phyloP scores from a whole-genome alignment of 2,113 vertebrate species.

The Heteronetta atricapilla region DNA sequence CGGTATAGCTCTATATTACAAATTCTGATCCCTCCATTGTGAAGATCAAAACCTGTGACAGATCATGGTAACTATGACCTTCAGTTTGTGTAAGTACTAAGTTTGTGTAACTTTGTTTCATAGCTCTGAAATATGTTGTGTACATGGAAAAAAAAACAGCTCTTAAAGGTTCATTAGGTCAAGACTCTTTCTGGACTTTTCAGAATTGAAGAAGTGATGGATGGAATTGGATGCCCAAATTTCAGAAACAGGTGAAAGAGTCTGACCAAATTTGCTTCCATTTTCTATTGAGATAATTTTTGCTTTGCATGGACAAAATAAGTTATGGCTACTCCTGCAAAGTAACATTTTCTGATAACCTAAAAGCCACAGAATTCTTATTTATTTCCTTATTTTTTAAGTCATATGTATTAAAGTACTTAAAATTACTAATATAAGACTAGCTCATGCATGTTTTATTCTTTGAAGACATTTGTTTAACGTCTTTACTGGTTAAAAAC shows the following conservation, averaged over 20 bases:
- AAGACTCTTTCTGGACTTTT: background rate
- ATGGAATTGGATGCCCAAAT: background rate
- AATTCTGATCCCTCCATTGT: background rate
- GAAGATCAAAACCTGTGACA: background rate
- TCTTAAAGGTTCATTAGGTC: background rate
- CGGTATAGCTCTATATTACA: background rate
- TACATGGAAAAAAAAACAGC: background rate
- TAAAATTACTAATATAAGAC: background rate
- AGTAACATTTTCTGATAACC: rapidly evolving
- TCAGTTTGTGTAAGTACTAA: background rate
- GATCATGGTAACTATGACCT: background rate
- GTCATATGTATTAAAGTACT: background rate
- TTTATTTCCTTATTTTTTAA: background rate
- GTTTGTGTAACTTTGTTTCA: background rate
- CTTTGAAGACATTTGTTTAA: background rate
- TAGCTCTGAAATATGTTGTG: background rate
- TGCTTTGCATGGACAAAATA: background rate
- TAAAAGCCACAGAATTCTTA: background rate
- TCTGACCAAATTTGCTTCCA: background rate
- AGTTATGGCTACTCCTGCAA: background rate
- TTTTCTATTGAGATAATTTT: background rate
- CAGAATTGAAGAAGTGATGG: background rate
- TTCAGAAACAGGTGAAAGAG: background rate
- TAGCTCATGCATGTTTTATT: background rate
- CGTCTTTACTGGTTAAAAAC: background rate